Base-by-base conservation (phyloP, 2,888 invertebrate species). In the Dinocampus coccinellae region DNA sequence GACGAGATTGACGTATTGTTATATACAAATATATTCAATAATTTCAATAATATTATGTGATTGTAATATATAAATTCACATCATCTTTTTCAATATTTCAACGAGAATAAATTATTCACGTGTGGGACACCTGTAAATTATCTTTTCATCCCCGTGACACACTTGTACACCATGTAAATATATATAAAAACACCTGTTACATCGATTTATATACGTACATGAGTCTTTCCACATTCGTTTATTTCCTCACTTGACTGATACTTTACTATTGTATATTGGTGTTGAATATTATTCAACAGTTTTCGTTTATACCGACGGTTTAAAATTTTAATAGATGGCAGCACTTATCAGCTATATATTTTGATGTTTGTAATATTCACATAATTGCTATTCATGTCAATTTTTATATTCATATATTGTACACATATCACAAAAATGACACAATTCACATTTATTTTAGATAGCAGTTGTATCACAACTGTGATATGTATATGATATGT, bases 151-250 rank as follows among this genome's bases (percentile, higher is more conserved):
- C 11, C 3, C 16, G 47, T 7, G 20, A 3, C 20, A 4, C 16
- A 47, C 16, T 47, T 47, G 16, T 16, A 3, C 47, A 3, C 16
- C 7, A 16, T 20, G 16, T 16, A 47, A 16, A 47, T 20, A n/a
- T 16, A 16, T 7, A n/a, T 75, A 73, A 76, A 79, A 81, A 82
- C 82, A 82, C 80, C 79, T 82, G 81, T 82, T 82, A 80, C 78
- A 73, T 68, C 75, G 67, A 16, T 34, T 29, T 39, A 60, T 63
- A 22, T n/a, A n/a, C n/a, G n/a, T 74, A n/a, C 57, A 42, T 47
- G 26, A 52, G 24, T n/a, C 7, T 9, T 36, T 36, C 53, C 55
- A 63, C 62, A 63, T 75, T 70, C 71, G 66, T 81, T 78, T 76
- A 79, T 79, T 81, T 77, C 72, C 69, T 61, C 73, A 68, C 65